A percentile compares a stretch with the other conserved stretches of the same genome.
phyloP scores from a whole-genome alignment of 2,888 invertebrate genomes.

The Eilema caniola region DNA sequence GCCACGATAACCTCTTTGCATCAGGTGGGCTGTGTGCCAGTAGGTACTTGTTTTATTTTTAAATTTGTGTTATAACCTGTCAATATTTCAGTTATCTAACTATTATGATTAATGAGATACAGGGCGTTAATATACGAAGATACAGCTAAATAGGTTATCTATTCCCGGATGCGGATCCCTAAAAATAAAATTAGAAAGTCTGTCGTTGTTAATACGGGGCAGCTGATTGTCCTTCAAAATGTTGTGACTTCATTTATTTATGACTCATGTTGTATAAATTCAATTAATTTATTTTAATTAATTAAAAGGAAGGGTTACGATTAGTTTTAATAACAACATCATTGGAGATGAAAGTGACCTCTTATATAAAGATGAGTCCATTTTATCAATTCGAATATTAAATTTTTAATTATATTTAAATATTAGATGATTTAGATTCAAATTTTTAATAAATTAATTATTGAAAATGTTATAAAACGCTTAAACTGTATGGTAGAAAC shows the following conservation, averaged over 20 bases:
- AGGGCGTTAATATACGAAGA: not conserved
- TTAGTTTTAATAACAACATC: not conserved
- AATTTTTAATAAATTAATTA: no score
- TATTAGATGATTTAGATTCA: not conserved
- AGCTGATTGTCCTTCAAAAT: slow-evolving; percentile 15
- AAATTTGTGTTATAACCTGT: no score
- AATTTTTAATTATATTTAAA: not conserved
- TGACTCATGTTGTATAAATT: not conserved
- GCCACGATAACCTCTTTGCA: no score
- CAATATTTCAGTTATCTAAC: no score
- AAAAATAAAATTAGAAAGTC: not conserved
- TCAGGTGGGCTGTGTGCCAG: no score
- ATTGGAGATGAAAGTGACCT: not conserved
- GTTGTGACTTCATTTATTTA: not conserved
- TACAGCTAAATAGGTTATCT: not conserved
- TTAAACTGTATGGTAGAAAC: no score
- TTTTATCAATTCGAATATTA: not conserved
- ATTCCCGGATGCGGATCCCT: not conserved
- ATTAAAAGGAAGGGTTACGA: not conserved
- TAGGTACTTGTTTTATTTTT: no score
- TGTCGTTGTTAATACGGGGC: slow-evolving; percentile 11
- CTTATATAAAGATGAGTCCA: not conserved
- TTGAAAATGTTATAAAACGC: no score
- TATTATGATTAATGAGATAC: not conserved
- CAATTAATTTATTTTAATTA: slow-evolving; percentile 1